Evolutionary conservation across 2,888 invertebrate species (phyloP), one percentile per base, ranked within the genome.

Genomic region (Ophraella communa): DNA sequence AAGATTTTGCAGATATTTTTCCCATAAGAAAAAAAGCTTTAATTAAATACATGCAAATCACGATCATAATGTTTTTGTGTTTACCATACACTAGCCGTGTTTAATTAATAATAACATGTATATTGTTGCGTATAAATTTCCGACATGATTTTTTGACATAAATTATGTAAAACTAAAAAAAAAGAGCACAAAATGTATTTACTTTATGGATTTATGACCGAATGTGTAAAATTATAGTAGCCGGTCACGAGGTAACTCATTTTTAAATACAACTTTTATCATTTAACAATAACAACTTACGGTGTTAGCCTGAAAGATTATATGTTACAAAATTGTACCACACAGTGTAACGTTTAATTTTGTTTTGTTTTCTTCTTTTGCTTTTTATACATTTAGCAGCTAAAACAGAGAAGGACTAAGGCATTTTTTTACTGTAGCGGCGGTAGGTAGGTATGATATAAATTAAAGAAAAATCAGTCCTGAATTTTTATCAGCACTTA

Each of bases 301-400:
- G 60, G 65, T 65, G 63, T 66, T 64, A 68, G 62, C 59, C 51
- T 57, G 65, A 67, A 69, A 67, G 61, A 51, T 56, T 69, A 67
- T 63, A 67, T 65, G 63, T 58, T 65, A 56, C 66, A 64, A 65
- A 62, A 66, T 64, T 64, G 54, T 54, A 55, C 54, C 56, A 60
- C 49, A 39, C 39, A 52, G 52, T 59, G 27, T 62, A 69, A 59
- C 69, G 21, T 67, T 56, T 58, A 66, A 63, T 66, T 71, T 69
- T 59, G 64, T 62, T 71, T 73, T 66, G 65, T 66, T 47, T 47
- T 47, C 7, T 42, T 30, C 2, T 14, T 4, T 23, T 11, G 4
- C 11, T 47, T 47, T 47, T 47, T n/a, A 47, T 21, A 20, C 20
- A 21, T 47, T 23, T 47, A 47, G 45, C 20, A 47, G 11, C 3